phyloP scores from a whole-genome alignment of 2,797 vertebrate species.

The Psittacula derbiana region DNA sequence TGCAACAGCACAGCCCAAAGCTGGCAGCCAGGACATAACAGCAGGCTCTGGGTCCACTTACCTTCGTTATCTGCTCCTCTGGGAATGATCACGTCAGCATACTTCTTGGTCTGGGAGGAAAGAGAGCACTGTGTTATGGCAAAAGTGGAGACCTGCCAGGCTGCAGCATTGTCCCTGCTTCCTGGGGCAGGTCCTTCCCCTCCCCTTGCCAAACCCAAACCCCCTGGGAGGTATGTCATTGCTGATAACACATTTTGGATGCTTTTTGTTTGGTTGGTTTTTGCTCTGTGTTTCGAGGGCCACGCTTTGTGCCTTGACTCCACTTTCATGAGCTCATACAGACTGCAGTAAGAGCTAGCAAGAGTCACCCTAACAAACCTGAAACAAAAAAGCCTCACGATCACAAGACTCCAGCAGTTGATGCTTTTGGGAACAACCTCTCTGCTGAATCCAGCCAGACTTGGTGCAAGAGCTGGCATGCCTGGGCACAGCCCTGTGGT shows the following conservation, averaged over 20 bases:
- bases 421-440: not conserved
- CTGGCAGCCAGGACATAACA: not conserved
- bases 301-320: not conserved
- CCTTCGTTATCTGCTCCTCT: conserved; percentile 92
- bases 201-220: not conserved
- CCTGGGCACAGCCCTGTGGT: not conserved
- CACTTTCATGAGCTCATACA: not conserved
- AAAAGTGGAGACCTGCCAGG: not conserved
- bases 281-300: not conserved
- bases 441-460: not conserved
- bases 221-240: not conserved
- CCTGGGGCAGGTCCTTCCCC: not conserved
- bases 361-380: not conserved
- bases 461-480: not conserved
- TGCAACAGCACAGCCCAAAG: not conserved
- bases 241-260: not conserved
- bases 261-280: not conserved
- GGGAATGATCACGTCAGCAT: conserved; percentile 94
- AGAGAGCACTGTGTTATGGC: not conserved
- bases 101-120: conserved; percentile 89
- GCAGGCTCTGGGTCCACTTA: conserved; percentile 69
- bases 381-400: not conserved
- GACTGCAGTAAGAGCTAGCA: not conserved
- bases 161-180: not conserved
- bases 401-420: not conserved